phyloP scores from a whole-genome alignment of 92 coral and sea anemone species.

The Epizoanthus rinbou region DNA sequence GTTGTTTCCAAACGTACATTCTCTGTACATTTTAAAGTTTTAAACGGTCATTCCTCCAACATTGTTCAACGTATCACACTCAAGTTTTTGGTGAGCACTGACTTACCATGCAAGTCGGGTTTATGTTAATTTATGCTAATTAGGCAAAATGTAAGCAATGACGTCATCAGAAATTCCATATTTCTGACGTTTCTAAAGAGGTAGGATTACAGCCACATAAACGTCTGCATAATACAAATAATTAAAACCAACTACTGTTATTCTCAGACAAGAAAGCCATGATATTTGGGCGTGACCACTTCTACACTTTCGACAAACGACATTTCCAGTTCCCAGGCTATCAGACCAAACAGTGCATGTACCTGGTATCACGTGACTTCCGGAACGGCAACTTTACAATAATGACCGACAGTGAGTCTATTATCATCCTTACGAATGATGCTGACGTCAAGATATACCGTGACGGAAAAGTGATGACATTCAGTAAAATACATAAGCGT shows the following conservation, averaged over 20 bases:
- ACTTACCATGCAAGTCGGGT: too few relatives aligned
- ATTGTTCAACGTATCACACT: too few relatives aligned
- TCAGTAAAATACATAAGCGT: not conserved
- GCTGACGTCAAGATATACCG: constrained; percentile 48
- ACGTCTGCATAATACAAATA: not conserved
- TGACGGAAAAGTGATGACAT: constrained; percentile 51
- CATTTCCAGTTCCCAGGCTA: constrained; percentile 64
- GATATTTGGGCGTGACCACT: constrained; percentile 56
- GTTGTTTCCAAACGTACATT: too few relatives aligned
- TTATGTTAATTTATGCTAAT: too few relatives aligned
- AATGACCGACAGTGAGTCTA: constrained; percentile 39
- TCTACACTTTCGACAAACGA: constrained; percentile 73
- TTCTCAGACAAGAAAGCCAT: constrained; percentile 61
- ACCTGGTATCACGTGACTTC: constrained; percentile 66
- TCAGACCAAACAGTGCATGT: constrained; percentile 47
- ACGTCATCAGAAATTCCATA: too few relatives aligned
- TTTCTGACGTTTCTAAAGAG: too few relatives aligned
- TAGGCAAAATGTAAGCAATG: too few relatives aligned
- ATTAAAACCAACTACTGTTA: too few relatives aligned
- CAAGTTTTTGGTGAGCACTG: too few relatives aligned
- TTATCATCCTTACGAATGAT: constrained; percentile 50
- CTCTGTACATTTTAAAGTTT: too few relatives aligned
- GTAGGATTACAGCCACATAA: not conserved
- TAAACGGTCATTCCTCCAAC: too few relatives aligned
- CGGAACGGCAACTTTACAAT: constrained; percentile 66